Conservation (phyloP, 2,888 invertebrate species). For the Rotaria socialis region DNA sequence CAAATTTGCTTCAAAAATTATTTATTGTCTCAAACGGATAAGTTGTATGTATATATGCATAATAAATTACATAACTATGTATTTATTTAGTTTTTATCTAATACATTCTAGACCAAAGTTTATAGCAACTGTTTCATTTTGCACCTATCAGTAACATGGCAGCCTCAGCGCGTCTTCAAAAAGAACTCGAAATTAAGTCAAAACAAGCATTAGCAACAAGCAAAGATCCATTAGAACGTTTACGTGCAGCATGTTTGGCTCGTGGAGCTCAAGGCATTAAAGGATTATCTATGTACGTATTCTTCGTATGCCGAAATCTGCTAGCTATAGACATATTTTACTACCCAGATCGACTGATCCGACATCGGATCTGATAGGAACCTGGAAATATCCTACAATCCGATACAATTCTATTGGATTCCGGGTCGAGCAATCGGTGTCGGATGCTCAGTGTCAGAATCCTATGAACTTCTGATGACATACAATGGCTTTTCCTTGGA, state of each 20-base stretch:
- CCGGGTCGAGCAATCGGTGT: too few species aligned
- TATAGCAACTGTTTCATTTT: not conserved
- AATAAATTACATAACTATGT: too few species aligned
- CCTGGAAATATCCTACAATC: too few species aligned
- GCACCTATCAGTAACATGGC: constrained; percentile 60
- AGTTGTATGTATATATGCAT: too few species aligned
- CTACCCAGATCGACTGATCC: not conserved
- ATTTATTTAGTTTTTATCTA: not conserved
- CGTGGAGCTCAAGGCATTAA: constrained; percentile 82
- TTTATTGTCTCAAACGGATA: too few species aligned
- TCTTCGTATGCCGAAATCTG: not conserved
- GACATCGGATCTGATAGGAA: too few species aligned
- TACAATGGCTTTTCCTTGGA: too few species aligned
- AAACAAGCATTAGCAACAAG: constrained; percentile 63
- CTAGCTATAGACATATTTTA: not conserved
- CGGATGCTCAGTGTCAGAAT: too few species aligned
- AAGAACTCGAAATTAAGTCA: constrained; percentile 71
- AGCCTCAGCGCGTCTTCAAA: constrained; percentile 72
- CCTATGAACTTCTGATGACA: too few species aligned
- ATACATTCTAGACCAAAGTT: not conserved
- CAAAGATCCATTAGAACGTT: constrained; percentile 75
- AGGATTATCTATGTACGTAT: constrained; percentile 73
- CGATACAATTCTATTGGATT: too few species aligned
- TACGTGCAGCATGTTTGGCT: constrained; percentile 76
- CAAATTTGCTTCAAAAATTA: too few species aligned